These are phyloP conservation scores for Dinoponera quadriceps DNA, from an alignment of 1,140 invertebrate genomes.

Conservation along the genomic window DNA sequence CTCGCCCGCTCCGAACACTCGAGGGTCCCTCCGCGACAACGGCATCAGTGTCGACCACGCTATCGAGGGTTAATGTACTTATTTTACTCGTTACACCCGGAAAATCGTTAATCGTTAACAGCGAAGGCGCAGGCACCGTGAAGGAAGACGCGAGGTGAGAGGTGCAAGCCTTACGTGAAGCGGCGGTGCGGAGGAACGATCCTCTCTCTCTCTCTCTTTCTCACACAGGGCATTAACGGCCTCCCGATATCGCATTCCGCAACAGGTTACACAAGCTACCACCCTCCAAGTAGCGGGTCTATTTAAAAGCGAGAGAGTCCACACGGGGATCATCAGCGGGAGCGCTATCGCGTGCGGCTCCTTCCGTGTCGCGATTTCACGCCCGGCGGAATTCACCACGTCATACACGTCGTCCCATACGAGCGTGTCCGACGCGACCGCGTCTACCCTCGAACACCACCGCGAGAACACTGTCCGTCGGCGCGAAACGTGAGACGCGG, in stretches of 20 bases:
- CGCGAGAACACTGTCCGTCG: slow-evolving; percentile 23
- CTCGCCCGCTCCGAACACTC: no score
- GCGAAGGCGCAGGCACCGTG: neutral
- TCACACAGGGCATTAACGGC: slow-evolving; percentile 1
- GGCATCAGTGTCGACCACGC: neutral
- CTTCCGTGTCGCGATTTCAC: neutral
- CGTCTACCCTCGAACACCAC: neutral
- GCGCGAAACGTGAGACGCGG: neutral
- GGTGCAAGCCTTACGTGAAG: slow-evolving; percentile 9
- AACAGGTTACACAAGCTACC: slow-evolving; percentile 59
- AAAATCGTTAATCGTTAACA: slow-evolving; percentile 21
- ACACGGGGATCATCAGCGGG: neutral
- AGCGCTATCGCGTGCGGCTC: neutral
- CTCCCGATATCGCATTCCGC: slow-evolving; percentile 31
- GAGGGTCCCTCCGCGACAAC: no score
- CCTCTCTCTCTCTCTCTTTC: no score
- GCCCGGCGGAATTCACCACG: neutral
- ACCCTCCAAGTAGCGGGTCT: slow-evolving; percentile 1
- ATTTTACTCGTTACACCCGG: neutral
- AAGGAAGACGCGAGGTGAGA: neutral
- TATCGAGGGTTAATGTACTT: neutral
- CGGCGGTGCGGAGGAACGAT: neutral
- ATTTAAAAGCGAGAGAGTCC: neutral
- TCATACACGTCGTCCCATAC: neutral
- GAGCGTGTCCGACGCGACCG: neutral